These are phyloP conservation scores for Hucho hucho DNA, from an alignment of 2,113 vertebrate genomes.

Conservation along the genomic window DNA sequence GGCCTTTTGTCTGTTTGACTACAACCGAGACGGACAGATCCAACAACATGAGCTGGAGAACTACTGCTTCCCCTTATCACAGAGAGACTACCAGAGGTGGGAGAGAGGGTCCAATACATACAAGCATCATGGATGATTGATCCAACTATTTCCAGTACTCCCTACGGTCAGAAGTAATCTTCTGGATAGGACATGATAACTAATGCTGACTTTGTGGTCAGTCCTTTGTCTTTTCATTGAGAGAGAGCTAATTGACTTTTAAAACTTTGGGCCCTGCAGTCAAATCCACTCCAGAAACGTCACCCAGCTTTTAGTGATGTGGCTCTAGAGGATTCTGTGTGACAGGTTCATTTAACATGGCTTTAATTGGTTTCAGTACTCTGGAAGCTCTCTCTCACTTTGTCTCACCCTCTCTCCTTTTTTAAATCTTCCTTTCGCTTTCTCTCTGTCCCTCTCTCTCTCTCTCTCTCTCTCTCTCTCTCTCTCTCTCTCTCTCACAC, in stretches of 20 bases:
- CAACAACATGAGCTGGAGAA: conserved; percentile 52
- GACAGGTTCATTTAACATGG: conserved; percentile 74
- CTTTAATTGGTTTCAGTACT: conserved; percentile 73
- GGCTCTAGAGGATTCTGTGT: conserved; percentile 69
- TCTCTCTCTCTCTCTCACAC: no score
- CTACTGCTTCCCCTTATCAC: conserved; percentile 60
- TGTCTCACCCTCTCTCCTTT: no score
- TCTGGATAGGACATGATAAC: conserved; percentile 24
- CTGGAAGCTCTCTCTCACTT: conserved; percentile 37
- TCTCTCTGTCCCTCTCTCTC: no score
- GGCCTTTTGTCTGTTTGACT: conserved; percentile 64
- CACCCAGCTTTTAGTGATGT: conserved; percentile 58
- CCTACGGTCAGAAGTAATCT: conserved; percentile 13
- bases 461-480: no score
- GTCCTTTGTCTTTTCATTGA: conserved; percentile 39
- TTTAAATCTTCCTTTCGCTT: no score
- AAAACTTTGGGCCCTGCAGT: conserved; percentile 70
- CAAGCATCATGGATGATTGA: no score
- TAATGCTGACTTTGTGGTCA: conserved; percentile 35
- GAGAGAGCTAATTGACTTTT: conserved; percentile 64
- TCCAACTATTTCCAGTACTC: conserved; percentile 6
- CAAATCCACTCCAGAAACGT: conserved; percentile 61
- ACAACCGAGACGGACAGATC: conserved; percentile 50
- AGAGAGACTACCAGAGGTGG: conserved; percentile 64
- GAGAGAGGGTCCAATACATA: not conserved